Base-by-base conservation (phyloP, 2,797 vertebrate genomes). In the Heteromormyrus szaboi region DNA sequence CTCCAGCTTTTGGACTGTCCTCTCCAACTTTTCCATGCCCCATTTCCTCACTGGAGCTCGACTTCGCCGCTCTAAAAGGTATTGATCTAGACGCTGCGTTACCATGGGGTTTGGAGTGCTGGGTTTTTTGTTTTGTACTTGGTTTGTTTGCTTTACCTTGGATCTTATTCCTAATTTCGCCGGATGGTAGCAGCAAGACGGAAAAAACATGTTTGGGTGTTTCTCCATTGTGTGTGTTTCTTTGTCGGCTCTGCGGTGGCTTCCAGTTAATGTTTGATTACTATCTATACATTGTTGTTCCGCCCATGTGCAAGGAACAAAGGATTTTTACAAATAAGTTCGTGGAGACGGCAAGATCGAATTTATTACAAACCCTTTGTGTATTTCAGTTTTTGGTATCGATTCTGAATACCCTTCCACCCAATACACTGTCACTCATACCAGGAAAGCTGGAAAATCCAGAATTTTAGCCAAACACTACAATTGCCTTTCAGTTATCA, bases 31-130 rank as follows among this genome's bases (percentile, higher is more conserved):
- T 94, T 97, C 96, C 89, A 93, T 97, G 95, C 97, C 97, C 48
- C 96, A 97, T 90, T 97, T 98, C 93, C 96, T 98, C 91, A 96
- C 94, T 14, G 96, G 97, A 91, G 95, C 95, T 89, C 95, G 96
- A 41, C 96, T 98, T 44, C 97, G 97, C 6, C 94, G 98, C 14
- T 98, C 98, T n/a, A 97, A 99, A 94, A 99, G 98, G 98, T 99
- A 95, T 94, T 53, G 29, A 46, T 90, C 0, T 11, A 41, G 89
- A 85, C 19, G 41, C 11, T 48, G 65, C n/a, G 51, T 17, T 7
- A 4, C 62, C 89, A 37, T n/a, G 56, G 59, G 68, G 22, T 79
- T 44, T 65, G 37, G 14, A 17, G 22, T 25, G 65, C 5, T 51
- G 25, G 48, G 19, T 72, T 46, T 84, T 86, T 86, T 46, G 12